phyloP scores from a whole-genome alignment of 2,113 vertebrate genomes.

The Collichthys lucidus region DNA sequence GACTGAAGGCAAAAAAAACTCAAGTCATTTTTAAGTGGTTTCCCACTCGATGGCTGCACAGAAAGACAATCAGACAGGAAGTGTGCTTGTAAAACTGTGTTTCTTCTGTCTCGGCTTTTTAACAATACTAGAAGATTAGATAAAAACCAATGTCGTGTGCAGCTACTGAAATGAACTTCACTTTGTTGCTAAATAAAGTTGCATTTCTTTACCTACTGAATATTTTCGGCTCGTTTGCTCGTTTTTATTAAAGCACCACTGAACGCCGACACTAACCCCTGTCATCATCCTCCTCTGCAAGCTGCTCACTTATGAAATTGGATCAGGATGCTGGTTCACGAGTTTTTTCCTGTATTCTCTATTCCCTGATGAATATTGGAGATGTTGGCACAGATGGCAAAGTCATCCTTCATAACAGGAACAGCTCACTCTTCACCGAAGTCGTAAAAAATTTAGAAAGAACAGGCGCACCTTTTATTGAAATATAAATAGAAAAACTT shows the following conservation, averaged over 20 bases:
- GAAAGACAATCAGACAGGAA: slow-evolving; percentile 78
- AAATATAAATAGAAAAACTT: slow-evolving; percentile 55
- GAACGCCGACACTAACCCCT: not conserved
- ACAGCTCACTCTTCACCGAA: not conserved
- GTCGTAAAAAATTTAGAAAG: slow-evolving; percentile 11
- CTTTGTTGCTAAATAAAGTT: slow-evolving; percentile 81
- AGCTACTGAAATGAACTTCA: slow-evolving; percentile 71
- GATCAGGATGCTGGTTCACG: not conserved
- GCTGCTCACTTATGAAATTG: not conserved
- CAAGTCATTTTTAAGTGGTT: slow-evolving; percentile 38
- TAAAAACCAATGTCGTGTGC: slow-evolving; percentile 61
- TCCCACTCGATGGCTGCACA: slow-evolving; percentile 43
- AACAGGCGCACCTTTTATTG: slow-evolving; percentile 28
- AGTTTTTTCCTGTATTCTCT: not conserved
- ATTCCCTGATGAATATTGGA: not conserved
- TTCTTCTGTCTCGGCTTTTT: slow-evolving; percentile 61
- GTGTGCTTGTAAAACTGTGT: slow-evolving; percentile 37
- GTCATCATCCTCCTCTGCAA: not conserved
- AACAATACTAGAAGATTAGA: slow-evolving; percentile 42
- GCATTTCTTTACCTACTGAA: slow-evolving; percentile 76
- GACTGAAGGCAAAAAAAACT: slow-evolving; percentile 13
- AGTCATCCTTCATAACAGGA: slow-evolving; percentile 17
- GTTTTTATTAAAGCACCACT: not conserved
- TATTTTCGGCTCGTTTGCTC: not conserved
- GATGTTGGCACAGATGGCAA: not conserved